Base-by-base conservation (phyloP, 2,113 vertebrate genomes). In the Rhabdomys dilectus region DNA sequence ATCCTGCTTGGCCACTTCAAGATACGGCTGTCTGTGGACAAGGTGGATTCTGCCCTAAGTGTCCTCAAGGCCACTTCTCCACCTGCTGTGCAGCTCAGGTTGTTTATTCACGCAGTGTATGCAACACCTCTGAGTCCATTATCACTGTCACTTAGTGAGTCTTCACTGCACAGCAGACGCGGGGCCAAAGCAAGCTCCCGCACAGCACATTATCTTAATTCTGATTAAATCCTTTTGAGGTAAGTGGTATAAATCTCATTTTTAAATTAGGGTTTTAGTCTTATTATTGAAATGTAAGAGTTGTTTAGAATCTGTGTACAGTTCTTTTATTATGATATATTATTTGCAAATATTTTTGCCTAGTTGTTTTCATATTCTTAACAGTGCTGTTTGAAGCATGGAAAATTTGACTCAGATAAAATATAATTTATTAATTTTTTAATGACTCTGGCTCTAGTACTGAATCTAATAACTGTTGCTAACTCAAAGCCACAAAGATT, bases 281-380 rank as follows among this genome's bases (percentile, higher is more conserved):
- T 97, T 93, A 96, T 89, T 96, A 95, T 39, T 93, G 58, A 93
- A 77, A 88, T 93, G 1, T 81, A 92, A 91, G 31, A 42, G 31
- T 86, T 96, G 86, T 94, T 88, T 90, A 91, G 81, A 88, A 82
- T 89, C 62, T 72, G 12, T 26, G 76, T 80, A 86, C 2, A 80
- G 91, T n/a, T 88, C 36, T 24, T 95, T 86, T 92, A 77, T 70
- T 86, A 48, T 68, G 19, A 86, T 68, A 66, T 26, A 77, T 86
- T 58, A 88, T 88, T 89, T 91, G 31, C 42, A 95, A 89, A 89
- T 93, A 86, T 89, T 96, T 97, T 93, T 60, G 88, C 2, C 72
- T 42, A 91, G 17, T 77, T 89, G 58, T 64, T 94, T 95, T 91
- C 64, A 82, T 39, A 88, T 94, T 94, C 91, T 85, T 93, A 89